Percentiles rank a stretch among this genome's conserved stretches.
Evolutionary conservation across 1,140 invertebrate genomes (phyloP).

Genomic region (Drosophila guanche): DNA sequence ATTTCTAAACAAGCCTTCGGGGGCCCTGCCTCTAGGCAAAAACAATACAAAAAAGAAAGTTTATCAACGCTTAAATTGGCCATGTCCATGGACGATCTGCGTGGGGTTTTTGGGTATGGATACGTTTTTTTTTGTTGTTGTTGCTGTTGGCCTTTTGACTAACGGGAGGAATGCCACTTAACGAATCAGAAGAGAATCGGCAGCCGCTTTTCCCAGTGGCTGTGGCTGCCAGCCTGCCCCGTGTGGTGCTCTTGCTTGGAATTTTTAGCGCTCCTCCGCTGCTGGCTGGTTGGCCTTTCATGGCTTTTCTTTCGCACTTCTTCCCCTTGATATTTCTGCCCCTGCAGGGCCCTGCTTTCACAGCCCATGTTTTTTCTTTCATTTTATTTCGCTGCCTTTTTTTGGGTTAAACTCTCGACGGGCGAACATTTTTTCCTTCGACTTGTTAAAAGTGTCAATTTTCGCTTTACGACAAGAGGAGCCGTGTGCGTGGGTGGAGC

Average conservation of each 20-base stretch:
- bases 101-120: background rate
- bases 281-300: background rate
- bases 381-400: slow-evolving; percentile 35
- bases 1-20: slow-evolving; percentile 46
- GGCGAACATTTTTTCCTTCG: slow-evolving; percentile 53
- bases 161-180: slow-evolving; percentile 63
- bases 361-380: slow-evolving; percentile 11
- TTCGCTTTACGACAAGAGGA: slow-evolving; percentile 57
- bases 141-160: slow-evolving; percentile 68
- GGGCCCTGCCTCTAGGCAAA: slow-evolving; percentile 6
- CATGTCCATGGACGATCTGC: slow-evolving; percentile 23
- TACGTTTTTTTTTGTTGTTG: slow-evolving; percentile 8
- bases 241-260: background rate
- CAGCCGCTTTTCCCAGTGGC: too few relatives aligned
- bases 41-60: slow-evolving; percentile 33
- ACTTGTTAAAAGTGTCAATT: slow-evolving; percentile 80
- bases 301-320: too few relatives aligned
- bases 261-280: slow-evolving; percentile 5
- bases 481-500: background rate
- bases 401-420: slow-evolving; percentile 73
- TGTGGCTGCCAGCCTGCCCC: too few relatives aligned
- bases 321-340: slow-evolving; percentile 21
- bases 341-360: slow-evolving; percentile 10
- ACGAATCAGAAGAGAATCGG: slow-evolving; percentile 48
- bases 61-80: slow-evolving; percentile 62